Evolutionary conservation across 2,113 vertebrate genomes (phyloP).

Genomic region (Psophia crepitans): DNA sequence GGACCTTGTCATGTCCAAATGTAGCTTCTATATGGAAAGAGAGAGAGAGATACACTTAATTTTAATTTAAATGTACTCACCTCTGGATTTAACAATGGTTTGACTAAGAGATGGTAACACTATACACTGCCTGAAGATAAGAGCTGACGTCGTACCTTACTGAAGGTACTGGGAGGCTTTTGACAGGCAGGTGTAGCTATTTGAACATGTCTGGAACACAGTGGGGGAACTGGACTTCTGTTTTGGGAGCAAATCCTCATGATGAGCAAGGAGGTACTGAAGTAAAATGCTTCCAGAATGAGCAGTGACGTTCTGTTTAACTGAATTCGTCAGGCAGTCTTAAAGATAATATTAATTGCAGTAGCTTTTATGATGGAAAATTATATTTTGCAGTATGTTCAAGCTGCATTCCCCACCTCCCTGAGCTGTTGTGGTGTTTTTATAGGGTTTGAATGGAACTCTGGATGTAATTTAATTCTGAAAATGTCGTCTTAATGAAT

Average conservation of each 20-base stretch:
- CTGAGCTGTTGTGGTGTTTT: background rate
- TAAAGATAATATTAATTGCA: background rate
- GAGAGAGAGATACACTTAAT: no score
- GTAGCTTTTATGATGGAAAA: background rate
- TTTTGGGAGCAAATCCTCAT: background rate
- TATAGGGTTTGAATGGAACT: background rate
- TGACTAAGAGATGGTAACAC: background rate
- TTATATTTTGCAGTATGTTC: background rate
- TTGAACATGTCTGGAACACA: rapidly evolving
- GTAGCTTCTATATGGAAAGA: background rate
- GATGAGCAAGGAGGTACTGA: rapidly evolving
- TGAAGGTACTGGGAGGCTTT: background rate
- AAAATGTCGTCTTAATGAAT: background rate
- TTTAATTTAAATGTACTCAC: background rate
- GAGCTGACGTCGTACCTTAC: background rate
- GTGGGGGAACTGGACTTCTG: background rate
- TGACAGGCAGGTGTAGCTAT: background rate
- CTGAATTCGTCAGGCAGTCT: background rate
- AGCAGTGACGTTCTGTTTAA: background rate
- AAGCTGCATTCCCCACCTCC: background rate
- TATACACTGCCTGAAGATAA: background rate
- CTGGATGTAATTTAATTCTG: background rate
- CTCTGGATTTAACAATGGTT: background rate
- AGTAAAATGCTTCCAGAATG: background rate
- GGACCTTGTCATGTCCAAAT: no score